Evolutionary conservation across 2,888 invertebrate genomes (phyloP), one percentile per base, ranked within the genome.

Genomic region (Tanypteryx hageni): DNA sequence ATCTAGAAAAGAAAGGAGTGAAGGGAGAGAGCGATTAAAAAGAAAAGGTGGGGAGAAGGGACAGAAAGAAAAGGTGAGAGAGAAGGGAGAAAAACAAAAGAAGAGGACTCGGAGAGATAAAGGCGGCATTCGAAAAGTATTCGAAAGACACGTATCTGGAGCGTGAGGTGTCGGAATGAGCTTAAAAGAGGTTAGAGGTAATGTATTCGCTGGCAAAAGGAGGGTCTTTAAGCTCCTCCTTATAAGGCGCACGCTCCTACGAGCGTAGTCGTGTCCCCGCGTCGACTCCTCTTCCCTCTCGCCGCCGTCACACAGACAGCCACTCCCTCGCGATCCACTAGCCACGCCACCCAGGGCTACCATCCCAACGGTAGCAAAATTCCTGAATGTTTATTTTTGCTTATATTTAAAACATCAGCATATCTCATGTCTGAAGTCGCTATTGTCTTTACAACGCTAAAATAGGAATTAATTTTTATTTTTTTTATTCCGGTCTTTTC

Each of bases 171-270:
- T 68, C 89, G 64, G 89, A 44, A 89, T 89, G 89, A 89, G 89
- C 64, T 89, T 89, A 68, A 89, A 89, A 89, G 89, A 31, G 56
- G 89, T 89, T 59, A 61, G 44, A 89, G 89, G 89, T 89, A 89
- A 89, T 89, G 89, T 89, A 89, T 89, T 89, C 89, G 64, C 31
- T 44, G 89, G 89, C 64, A 64, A 89, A 76, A 68, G 68, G 64
- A 89, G 89, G 89, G 89, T 68, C 89, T 89, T 89, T 89, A 89
- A 68, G 64, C 89, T 61, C 44, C 31, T 10, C 89, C 89, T 44
- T 89, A 89, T 89, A 89, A n/a, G 89, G 89, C 44, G 89, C 44
- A 68, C 89, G 64, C 64, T 31, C 18, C 84, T 61, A 18, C 61
- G 61, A 16, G 61, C 18, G 44, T 44, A 44, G 44, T 44, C 44